phyloP scores from a whole-genome alignment of 2,113 vertebrate genomes.

The Podarcis raffonei region DNA sequence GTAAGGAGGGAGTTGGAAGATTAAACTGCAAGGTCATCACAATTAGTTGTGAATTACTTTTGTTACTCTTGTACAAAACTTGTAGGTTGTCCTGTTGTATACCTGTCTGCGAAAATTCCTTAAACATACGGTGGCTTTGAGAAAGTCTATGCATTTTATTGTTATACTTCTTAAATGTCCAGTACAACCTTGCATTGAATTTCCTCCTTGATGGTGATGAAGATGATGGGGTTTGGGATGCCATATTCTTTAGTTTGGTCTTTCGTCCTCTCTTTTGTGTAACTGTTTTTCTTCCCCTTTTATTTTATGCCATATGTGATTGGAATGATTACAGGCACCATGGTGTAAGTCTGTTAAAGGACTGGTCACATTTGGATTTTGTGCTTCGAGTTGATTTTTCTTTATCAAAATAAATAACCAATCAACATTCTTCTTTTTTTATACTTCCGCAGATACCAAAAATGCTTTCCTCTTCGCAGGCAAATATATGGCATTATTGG shows the following conservation, averaged over 20 bases:
- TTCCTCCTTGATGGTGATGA: conserved; percentile 44
- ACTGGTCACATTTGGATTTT: conserved; percentile 58
- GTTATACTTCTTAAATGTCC: conserved; percentile 48
- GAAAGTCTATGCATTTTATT: conserved; percentile 65
- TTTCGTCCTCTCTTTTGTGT: conserved; percentile 19
- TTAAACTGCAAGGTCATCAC: conserved; percentile 53
- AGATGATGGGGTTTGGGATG: conserved; percentile 36
- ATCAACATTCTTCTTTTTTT: conserved; percentile 60
- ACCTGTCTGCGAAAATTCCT: conserved; percentile 36
- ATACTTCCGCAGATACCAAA: conserved; percentile 58
- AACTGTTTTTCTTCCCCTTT: conserved; percentile 28
- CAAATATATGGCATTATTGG: conserved; percentile 61
- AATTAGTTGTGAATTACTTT: conserved; percentile 55
- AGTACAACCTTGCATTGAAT: conserved; percentile 42
- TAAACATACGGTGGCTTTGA: not conserved
- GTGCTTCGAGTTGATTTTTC: conserved; percentile 34
- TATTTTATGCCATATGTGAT: conserved; percentile 38
- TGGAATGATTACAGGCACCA: conserved; percentile 48
- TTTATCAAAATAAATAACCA: conserved; percentile 40
- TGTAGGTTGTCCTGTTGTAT: conserved; percentile 48
- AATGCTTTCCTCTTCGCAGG: conserved; percentile 62
- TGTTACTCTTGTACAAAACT: conserved; percentile 60
- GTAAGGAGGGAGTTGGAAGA: conserved; percentile 53
- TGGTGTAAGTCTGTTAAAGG: conserved; percentile 54
- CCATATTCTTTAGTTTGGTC: conserved; percentile 46